Evolutionary conservation across 1,140 invertebrate species (phyloP), one percentile per base, ranked within the genome.

Genomic region (Drosophila suzukii): DNA sequence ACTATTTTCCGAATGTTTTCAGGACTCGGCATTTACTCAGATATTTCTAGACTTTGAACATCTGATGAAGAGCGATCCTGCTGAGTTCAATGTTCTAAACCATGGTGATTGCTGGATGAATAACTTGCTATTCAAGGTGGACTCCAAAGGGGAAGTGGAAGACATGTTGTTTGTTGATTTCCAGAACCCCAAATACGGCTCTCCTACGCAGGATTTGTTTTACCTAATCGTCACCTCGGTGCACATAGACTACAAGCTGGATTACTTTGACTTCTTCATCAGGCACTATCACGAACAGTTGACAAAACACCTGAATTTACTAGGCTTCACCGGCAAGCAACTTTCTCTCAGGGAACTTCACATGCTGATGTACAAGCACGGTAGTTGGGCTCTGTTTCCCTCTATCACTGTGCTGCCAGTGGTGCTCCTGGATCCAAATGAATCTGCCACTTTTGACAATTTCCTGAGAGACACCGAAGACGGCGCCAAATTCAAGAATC

Each of bases 91-190:
- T 74, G 94, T 95, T 0, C 85, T 96, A 4, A 94, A 93, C 74
- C 95, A 96, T 61, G 95, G 95, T 4, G 95, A 96, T 80, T 93
- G 93, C n/a, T 96, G 95, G 95, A 90, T 93, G 0, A 95, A 95
- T 68, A 96, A 96, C 76, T 93, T 95, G 81, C 82, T 96, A 36
- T 95, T 95, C 50, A 90, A 92, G 44, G 78, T 92, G 32, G 79
- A 78, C 50, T 44, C 75, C 0, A 71, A 79, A 8, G 92, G 90
- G 3, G 92, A 94, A 65, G 12, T 89, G 2, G 32, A 72, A 1
- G 90, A 91, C 11, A 82, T 83, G 60, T 46, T 73, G 17, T 91
- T 86, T 46, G 81, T 91, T 15, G 90, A 91, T 39, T 89, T 89
- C 54, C 90, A 91, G 50, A 86, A 75, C 62, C 78, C 83, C 4